These are phyloP conservation scores for Lochmaea crataegi DNA, from an alignment of 2,888 invertebrate species.

Conservation along the genomic window DNA sequence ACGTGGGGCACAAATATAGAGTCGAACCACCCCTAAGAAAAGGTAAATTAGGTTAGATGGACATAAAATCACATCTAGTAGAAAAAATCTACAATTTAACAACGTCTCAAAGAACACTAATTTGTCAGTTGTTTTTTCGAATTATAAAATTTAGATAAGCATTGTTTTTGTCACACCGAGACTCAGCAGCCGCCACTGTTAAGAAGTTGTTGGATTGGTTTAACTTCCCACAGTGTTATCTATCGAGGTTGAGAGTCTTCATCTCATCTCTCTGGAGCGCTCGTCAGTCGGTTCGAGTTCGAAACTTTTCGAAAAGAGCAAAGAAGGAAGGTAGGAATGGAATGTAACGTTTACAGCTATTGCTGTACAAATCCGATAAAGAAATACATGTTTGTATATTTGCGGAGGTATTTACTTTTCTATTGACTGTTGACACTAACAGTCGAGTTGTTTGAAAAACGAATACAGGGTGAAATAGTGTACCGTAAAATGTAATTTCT, in stretches of 20 bases:
- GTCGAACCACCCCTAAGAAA: too few relatives aligned
- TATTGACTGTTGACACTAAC: conserved; percentile 33
- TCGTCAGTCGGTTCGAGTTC: neutral
- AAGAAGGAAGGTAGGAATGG: conserved; percentile 17
- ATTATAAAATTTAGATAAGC: too few relatives aligned
- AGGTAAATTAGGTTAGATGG: too few relatives aligned
- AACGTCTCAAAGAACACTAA: too few relatives aligned
- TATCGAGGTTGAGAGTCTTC: neutral
- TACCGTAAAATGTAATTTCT: too few relatives aligned
- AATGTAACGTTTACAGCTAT: conserved; percentile 28
- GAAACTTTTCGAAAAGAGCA: conserved; percentile 11
- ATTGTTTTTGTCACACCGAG: too few relatives aligned
- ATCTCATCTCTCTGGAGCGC: conserved; percentile 4
- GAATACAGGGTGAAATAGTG: neutral
- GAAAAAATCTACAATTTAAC: too few relatives aligned
- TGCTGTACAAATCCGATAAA: conserved; percentile 29
- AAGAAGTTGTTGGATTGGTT: neutral
- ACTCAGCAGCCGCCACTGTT: conserved; percentile 2
- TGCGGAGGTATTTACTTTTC: conserved; percentile 33
- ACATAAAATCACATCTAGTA: too few relatives aligned
- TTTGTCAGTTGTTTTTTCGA: too few relatives aligned
- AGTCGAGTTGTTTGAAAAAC: conserved; percentile 17
- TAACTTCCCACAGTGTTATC: conserved; percentile 9
- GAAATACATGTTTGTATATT: conserved; percentile 42
- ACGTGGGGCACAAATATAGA: too few relatives aligned